phyloP scores from a whole-genome alignment of 2,113 vertebrate species.

The Ivindomyrus marchei region DNA sequence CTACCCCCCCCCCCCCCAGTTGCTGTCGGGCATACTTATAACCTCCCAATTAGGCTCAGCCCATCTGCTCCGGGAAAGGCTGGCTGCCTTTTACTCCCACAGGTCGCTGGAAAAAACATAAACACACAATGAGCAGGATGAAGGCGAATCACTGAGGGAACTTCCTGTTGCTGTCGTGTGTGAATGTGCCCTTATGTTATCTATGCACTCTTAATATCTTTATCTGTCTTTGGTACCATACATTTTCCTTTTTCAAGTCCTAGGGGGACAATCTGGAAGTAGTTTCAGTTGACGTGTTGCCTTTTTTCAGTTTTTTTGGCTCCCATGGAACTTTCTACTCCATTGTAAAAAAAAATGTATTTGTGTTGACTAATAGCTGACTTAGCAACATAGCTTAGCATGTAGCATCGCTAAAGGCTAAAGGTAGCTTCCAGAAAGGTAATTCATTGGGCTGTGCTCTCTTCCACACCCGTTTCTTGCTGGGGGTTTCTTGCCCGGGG shows the following conservation, averaged over 20 bases:
- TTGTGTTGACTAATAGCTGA: background rate
- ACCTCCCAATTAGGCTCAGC: constrained; percentile 15
- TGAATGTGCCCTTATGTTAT: background rate
- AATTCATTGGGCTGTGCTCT: background rate
- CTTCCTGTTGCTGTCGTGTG: background rate
- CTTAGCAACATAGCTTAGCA: background rate
- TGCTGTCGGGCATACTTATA: constrained; percentile 13
- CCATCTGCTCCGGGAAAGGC: constrained; percentile 13
- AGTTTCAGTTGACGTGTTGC: background rate
- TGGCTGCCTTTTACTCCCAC: background rate
- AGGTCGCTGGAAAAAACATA: background rate
- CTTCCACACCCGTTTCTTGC: background rate
- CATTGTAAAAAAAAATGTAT: background rate
- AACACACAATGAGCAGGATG: background rate
- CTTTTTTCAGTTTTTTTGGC: background rate
- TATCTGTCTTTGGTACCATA: background rate
- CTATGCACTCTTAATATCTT: background rate
- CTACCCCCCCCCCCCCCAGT: background rate
- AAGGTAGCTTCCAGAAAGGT: background rate
- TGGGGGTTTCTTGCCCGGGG: background rate
- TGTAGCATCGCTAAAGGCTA: background rate
- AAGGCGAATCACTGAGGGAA: background rate
- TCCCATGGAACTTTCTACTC: background rate
- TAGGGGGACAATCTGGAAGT: background rate
- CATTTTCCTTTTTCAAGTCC: background rate